Base-by-base conservation (phyloP, 2,113 vertebrate genomes). In the Ursus arctos region DNA sequence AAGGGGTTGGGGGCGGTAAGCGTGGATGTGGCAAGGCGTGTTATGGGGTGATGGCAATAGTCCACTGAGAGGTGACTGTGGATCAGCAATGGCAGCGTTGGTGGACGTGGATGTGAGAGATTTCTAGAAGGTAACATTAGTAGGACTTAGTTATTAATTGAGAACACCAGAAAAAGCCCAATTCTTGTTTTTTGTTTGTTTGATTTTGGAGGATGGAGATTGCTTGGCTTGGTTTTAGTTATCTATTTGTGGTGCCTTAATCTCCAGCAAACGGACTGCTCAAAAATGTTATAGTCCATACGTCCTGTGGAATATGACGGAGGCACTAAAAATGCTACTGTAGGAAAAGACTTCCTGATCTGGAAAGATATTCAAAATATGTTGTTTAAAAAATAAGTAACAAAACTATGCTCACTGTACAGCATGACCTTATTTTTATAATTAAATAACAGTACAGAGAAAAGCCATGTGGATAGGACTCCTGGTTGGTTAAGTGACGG, bases 121-220 rank as follows among this genome's bases (percentile, higher is more conserved):
- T 51, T 88, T 18, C 91, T 88, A 69, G 81, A 65, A 88, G 53
- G 47, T 57, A 94, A 74, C 88, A 95, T 88, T 88, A 88, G 74
- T 76, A 88, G 36, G 53, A 80, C 10, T 59, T 87, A 21, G 31
- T 71, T 89, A 51, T 26, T 89, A 63, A 63, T 71, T 57, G 82
- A 36, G 31, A 81, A 65, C 28, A 90, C 16, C 43, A 89, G 24
- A 51, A 92, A 96, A 93, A 43, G 6, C 10, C 28, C 69, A 53
- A 67, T 74, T 88, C 36, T 43, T 90, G 57, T 24, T 63, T 55
- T 83, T 85, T n/a, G 11, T 65, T 59, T 92, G 49, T 71, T 91
- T 92, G 40, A 77, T 85, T 95, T 88, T 71, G 31, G 24, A 40
- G 24, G 40, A 7, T 65, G 22, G 33, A 63, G 65, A 80, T 61